Evolutionary conservation across 2,797 vertebrate species (phyloP), one percentile per base, ranked within the genome.

Genomic region (Argentina silus): DNA sequence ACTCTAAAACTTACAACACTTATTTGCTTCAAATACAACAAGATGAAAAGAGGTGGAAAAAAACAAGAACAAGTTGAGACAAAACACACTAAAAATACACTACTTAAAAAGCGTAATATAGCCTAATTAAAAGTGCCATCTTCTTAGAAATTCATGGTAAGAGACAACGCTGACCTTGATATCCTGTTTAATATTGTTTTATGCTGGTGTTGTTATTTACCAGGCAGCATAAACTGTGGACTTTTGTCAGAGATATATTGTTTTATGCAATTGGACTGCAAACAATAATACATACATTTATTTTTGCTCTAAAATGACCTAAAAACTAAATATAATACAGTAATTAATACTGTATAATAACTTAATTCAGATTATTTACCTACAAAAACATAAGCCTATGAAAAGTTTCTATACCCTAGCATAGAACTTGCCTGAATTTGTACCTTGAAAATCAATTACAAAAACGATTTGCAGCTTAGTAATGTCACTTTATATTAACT

Each of bases 21-120:
- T 6, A 67, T 48, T 19, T 23, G 7, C 19, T 66, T 66, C 21
- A 70, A 77, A 60, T 66, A 75, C 64, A n/a, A 50, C 76, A 81
- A 86, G 83, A 90, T 86, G 73, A 90, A 90, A 90, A 74, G 77
- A 81, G 50, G 70, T 44, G 74, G 78, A 15, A 57, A 63, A 36
- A 14, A 81, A 80, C 76, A 81, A 85, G 73, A 72, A 83, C 81
- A 88, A 87, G 78, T 90, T 85, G 72, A 88, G 81, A 86, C 83
- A 87, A 90, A 89, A 85, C 84, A 83, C 81, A 86, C 90, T 91
- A 91, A 88, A 91, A 92, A 93, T 92, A 92, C 51, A 85, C 87
- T 85, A 83, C 83, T 88, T 89, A 71, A 87, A 87, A 87, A 90
- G 80, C 83, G 61, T 51, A 84, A 78, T 81, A 82, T 73, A 78